Conservation (phyloP, 2,113 vertebrate species). For the Brienomyrus longianalis region DNA sequence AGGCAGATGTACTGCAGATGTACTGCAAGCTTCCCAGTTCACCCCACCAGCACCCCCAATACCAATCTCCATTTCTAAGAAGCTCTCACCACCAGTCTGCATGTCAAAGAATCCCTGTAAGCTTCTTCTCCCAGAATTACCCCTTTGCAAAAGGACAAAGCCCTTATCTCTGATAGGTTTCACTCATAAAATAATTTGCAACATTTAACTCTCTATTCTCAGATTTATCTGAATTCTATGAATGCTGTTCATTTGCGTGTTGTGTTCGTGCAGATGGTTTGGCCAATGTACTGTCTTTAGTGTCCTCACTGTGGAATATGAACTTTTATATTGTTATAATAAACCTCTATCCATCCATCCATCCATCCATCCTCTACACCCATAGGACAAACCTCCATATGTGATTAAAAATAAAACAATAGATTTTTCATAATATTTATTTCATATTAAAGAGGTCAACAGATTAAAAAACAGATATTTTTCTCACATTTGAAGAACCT, state of each 20-base stretch:
- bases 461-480: conserved; percentile 22
- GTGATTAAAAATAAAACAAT: conserved; percentile 1
- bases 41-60: conserved; percentile 35
- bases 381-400: background rate
- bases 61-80: conserved; percentile 8
- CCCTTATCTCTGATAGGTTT: background rate
- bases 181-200: background rate
- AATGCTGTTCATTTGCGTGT: background rate
- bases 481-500: conserved; percentile 23
- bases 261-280: background rate
- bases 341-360: background rate
- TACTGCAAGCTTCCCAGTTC: conserved; percentile 50
- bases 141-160: background rate
- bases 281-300: background rate
- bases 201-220: background rate
- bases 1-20: conserved; percentile 71
- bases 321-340: background rate
- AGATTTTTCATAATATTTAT: conserved; percentile 33
- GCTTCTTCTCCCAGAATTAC: background rate
- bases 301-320: background rate
- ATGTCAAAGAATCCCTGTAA: conserved; percentile 10
- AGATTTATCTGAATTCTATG: background rate
- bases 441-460: conserved; percentile 25
- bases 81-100: background rate
- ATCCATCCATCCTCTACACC: background rate